Base-by-base conservation (phyloP, 2,797 vertebrate genomes). In the Pagetopsis macropterus region DNA sequence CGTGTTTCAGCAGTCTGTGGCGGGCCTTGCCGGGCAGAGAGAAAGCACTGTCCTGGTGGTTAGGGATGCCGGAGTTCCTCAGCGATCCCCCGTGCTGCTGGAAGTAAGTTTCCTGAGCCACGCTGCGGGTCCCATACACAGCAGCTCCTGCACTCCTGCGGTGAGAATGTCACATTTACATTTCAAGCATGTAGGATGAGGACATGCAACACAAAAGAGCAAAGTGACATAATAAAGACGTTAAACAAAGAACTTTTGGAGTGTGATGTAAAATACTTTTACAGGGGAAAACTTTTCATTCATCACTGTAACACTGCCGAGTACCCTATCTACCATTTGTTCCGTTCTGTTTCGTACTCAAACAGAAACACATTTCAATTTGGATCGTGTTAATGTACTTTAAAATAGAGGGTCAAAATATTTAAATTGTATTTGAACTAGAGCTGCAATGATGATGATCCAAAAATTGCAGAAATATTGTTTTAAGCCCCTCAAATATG, bases 1-100 rank as follows among this genome's bases (percentile, higher is more conserved):
- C 97, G 0, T 99, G 97, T 90, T 97, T 98, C 62, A 98, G 94
- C 54, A 99, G 94, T 73, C 96, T 94, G 88, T 97, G 97, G 46
- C 94, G 95, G 81, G 97, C 96, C 86, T 95, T 98, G 93, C 90
- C 84, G 0, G 96, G 94, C 52, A 99, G 90, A 23, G 91, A 88
- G 92, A 98, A 98, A 0, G 96, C 95, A 0, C 95, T 89, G 88
- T 99, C 98, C 3, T 96, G 96, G 0, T 96, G 94, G 84, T 95
- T 97, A 0, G 98, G 98, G 45, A 96, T 94, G 0, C 98, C 97
- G 0, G 97, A 98, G 94, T 97, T 96, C 83, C 94, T 95, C 33
- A 88, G 58, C 0, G 93, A 85, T 0, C 87, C 65, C 0, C 92
- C 93, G 66, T 96, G 92, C 84, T 96, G 97, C 92, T 97, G 95